Evolutionary conservation across 2,888 invertebrate species (phyloP), one percentile per base, ranked within the genome.

Genomic region (Phasia obesa): DNA sequence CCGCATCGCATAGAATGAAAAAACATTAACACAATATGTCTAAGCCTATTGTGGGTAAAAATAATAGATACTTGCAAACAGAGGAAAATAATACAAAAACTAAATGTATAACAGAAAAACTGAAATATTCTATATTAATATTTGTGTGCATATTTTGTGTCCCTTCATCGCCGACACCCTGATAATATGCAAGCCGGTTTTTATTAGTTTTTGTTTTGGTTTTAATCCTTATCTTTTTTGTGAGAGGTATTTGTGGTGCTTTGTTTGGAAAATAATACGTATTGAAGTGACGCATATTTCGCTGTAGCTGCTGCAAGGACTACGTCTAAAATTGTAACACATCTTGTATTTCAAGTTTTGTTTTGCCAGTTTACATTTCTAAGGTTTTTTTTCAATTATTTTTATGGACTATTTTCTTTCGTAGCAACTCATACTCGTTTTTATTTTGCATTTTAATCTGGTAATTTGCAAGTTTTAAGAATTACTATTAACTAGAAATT

Each of bases 11-110:
- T 35, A n/a, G n/a, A 49, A 70, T 23, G 23, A 11, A 35, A 47
- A 75, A 47, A 44, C 1, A 62, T n/a, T n/a, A n/a, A n/a, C 2
- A 51, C 57, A 75, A 75, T 67, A 75, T 27, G 49, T 75, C 65
- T 75, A 67, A 67, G 75, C 65, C 75, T 75, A 49, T 75, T 75
- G 75, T 59, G 47, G 49, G 7, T 4, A 57, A 44, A 57, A 42
- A 75, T 57, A 59, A 74, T 67, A 49, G 19, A 49, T 13, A 64
- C 21, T 23, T 35, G 25, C 7, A 27, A 38, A 49, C 19, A 35
- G 21, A 25, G 35, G 23, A 9, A 51, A 11, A 9, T n/a, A 13
- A n/a, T 6, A n/a, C 25, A 31, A 6, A 17, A 44, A 47, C n/a
- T n/a, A n/a, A n/a, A n/a, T n/a, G n/a, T n/a, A n/a, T n/a, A n/a